Conservation (phyloP, 2,113 vertebrate species). For the Microtus montanus region DNA sequence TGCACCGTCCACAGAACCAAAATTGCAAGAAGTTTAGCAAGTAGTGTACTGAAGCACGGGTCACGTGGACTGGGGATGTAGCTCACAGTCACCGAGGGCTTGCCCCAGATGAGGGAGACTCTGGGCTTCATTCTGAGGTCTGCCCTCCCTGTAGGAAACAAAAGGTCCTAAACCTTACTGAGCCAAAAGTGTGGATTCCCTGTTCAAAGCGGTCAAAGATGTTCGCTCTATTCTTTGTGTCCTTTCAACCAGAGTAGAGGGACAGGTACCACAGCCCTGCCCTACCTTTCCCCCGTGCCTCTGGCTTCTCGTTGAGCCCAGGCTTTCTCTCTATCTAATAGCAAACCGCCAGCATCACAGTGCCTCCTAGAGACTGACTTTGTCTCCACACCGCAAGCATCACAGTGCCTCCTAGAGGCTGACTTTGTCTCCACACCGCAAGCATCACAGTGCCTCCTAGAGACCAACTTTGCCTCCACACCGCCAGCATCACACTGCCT, state of each 20-base stretch:
- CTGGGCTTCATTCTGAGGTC: background rate
- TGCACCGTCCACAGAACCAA: background rate
- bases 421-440: too few species aligned
- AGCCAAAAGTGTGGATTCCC: background rate
- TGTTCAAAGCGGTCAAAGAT: background rate
- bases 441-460: too few species aligned
- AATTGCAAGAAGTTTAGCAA: background rate
- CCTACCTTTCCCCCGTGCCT: background rate
- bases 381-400: too few species aligned
- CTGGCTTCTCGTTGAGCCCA: background rate
- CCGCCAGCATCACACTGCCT: constrained; percentile 37
- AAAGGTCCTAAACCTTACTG: background rate
- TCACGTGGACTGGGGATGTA: background rate
- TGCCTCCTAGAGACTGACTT: too few species aligned
- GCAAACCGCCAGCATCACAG: background rate
- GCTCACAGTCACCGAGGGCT: background rate
- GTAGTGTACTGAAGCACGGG: too few species aligned
- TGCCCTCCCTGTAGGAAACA: background rate
- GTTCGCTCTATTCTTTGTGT: background rate
- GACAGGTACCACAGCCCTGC: too few species aligned
- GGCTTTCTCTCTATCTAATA: background rate
- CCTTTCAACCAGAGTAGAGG: background rate
- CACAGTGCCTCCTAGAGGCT: too few species aligned
- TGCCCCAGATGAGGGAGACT: background rate
- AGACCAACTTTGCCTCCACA: too few species aligned